Conservation (phyloP, 2,888 invertebrate species). For the Vandiemenella viatica region DNA sequence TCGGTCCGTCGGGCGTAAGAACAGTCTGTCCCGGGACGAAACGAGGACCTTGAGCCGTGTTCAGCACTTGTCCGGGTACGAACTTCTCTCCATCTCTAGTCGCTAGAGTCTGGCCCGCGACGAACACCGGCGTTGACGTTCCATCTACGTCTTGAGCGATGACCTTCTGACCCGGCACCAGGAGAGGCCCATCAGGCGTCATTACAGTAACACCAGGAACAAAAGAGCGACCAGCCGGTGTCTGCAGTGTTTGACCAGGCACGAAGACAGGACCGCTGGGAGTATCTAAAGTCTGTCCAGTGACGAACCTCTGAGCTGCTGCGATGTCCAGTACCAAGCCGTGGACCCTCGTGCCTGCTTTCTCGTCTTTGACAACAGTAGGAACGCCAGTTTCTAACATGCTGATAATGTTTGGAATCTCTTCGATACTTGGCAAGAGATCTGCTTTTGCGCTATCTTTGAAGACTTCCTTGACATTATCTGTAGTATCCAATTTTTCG, state of each 20-base stretch:
- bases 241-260: constrained; percentile 58
- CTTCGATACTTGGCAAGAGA: constrained; percentile 44
- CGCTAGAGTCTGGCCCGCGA: constrained; percentile 53
- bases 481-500: constrained; percentile 41
- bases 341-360: constrained; percentile 2
- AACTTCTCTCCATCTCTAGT: constrained; percentile 38
- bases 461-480: constrained; percentile 43
- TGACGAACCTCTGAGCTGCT: constrained; percentile 46
- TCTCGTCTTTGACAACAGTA: constrained; percentile 27
- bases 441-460: constrained; percentile 24
- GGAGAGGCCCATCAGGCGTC: constrained; percentile 47
- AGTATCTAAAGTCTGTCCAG: constrained; percentile 56
- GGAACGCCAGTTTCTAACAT: constrained; percentile 37
- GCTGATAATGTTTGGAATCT: constrained; percentile 43
- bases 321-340: constrained; percentile 38
- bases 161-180: constrained; percentile 59
- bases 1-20: constrained; percentile 42
- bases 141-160: constrained; percentile 26
- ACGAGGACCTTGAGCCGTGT: constrained; percentile 43
- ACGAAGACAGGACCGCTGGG: constrained; percentile 54
- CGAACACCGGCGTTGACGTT: constrained; percentile 42
- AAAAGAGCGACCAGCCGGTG: constrained; percentile 49
- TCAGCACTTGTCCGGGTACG: constrained; percentile 44
- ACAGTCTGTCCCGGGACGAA: constrained; percentile 48
- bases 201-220: constrained; percentile 57